Conservation (phyloP, 2,113 vertebrate species). For the Menura novaehollandiae region DNA sequence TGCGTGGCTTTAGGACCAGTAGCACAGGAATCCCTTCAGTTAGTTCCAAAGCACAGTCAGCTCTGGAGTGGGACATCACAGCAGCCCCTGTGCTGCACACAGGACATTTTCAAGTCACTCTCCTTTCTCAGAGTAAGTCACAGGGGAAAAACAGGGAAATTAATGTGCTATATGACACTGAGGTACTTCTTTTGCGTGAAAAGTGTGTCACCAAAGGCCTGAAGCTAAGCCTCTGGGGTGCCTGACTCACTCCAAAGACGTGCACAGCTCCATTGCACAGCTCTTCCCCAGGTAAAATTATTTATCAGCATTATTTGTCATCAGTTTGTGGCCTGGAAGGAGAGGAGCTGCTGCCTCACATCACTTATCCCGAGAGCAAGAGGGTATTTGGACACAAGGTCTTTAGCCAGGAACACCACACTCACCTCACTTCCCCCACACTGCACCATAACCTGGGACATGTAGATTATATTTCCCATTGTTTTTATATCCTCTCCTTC, state of each 20-base stretch:
- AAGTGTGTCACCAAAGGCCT: not conserved
- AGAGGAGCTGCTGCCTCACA: not conserved
- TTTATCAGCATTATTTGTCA: not conserved
- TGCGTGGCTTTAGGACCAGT: not conserved
- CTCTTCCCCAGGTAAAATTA: not conserved
- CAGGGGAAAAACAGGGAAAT: not conserved
- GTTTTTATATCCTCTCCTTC: slow-evolving; percentile 95
- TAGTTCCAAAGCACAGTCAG: not conserved
- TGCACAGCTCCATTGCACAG: not conserved
- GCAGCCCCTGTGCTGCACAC: not conserved
- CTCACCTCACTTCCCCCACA: slow-evolving; percentile 86
- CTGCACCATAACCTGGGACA: slow-evolving; percentile 91
- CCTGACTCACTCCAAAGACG: not conserved
- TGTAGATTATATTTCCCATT: slow-evolving; percentile 87
- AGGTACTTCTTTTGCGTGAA: not conserved
- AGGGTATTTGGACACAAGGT: accelerated
- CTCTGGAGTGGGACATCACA: not conserved
- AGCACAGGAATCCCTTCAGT: not conserved
- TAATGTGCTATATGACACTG: not conserved
- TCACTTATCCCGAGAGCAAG: not conserved
- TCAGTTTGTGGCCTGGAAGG: not conserved
- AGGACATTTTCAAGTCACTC: not conserved
- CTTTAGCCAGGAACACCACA: not conserved
- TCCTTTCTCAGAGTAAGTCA: slow-evolving; percentile 26
- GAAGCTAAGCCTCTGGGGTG: not conserved